Base-by-base conservation (phyloP, 2,113 vertebrate species). In the Morone saxatilis region DNA sequence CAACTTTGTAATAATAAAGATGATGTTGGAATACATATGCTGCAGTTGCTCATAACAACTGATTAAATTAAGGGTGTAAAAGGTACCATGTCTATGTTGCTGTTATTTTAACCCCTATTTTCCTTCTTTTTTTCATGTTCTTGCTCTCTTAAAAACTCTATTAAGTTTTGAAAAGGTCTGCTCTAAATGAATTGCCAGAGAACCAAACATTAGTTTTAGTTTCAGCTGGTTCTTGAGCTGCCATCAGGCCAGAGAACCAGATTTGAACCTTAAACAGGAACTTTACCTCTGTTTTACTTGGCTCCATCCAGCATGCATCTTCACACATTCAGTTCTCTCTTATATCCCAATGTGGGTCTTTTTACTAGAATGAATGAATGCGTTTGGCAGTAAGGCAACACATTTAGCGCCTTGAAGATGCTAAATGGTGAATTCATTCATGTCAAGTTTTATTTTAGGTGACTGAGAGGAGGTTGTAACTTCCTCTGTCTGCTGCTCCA, bases 171-270 rank as follows among this genome's bases (percentile, higher is more conserved):
- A 22, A 38, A 9, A 51, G 4, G 2, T 71, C 12, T 36, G 0
- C 13, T 25, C 6, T 16, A 20, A 63, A 50, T 38, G 3, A 62
- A 53, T 61, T 84, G 65, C 76, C 76, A 81, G 84, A 78, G 59
- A 91, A 89, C 84, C 71, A 88, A 91, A 76, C 51, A 14, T 53
- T 38, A 22, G 40, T 62, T 48, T 74, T 5, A 43, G 38, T 48
- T 47, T 60, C 6, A 51, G 11, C 40, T 45, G 13, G 22, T 71
- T 81, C 11, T 78, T 62, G 16, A 45, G 25, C 7, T 22, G 3
- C 7, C 1, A 36, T 66, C 10, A 40, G 74, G 17, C 19, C 9
- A 16, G 14, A 71, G 48, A 79, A 47, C 4, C 25, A 11, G 36
- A 43, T 31, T 54, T 41, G 19, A 40, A 59, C 25, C 43, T 31